Evolutionary conservation across 2,797 vertebrate species (phyloP).

Genomic region (Bradypodion ventrale): DNA sequence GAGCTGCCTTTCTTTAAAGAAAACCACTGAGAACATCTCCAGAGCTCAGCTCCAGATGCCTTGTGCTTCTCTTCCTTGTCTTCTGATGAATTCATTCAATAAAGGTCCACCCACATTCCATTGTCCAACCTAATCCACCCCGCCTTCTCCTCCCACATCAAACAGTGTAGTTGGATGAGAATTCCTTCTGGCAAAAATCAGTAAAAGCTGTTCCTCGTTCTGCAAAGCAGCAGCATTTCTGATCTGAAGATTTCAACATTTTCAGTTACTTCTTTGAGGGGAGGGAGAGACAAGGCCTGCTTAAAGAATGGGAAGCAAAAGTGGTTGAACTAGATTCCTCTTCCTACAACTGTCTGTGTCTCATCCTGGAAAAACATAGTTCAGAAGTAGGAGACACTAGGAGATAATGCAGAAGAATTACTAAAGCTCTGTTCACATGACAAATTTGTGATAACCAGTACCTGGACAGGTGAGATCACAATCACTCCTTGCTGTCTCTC

Average conservation of each 20-base stretch:
- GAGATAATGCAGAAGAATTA: neutral
- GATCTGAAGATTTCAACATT: neutral
- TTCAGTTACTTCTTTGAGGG: neutral
- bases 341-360: neutral
- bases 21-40: slow-evolving; percentile 19
- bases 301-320: neutral
- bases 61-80: slow-evolving; percentile 16
- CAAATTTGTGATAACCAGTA: too few relatives aligned
- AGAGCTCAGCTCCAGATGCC: slow-evolving; percentile 20
- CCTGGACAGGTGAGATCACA: neutral
- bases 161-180: slow-evolving; percentile 57
- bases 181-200: slow-evolving; percentile 66
- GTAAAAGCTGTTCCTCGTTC: slow-evolving; percentile 58
- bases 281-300: neutral
- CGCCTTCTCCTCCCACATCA: slow-evolving; percentile 41
- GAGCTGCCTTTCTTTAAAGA: neutral
- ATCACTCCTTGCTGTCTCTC: neutral
- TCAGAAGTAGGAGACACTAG: neutral
- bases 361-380: neutral
- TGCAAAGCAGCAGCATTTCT: slow-evolving; percentile 23
- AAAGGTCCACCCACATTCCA: neutral
- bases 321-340: neutral
- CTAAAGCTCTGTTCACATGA: neutral
- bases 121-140: neutral
- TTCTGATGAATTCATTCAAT: slow-evolving; percentile 15